Base-by-base conservation (phyloP, 2,797 vertebrate species). In the Danio aesculapii region DNA sequence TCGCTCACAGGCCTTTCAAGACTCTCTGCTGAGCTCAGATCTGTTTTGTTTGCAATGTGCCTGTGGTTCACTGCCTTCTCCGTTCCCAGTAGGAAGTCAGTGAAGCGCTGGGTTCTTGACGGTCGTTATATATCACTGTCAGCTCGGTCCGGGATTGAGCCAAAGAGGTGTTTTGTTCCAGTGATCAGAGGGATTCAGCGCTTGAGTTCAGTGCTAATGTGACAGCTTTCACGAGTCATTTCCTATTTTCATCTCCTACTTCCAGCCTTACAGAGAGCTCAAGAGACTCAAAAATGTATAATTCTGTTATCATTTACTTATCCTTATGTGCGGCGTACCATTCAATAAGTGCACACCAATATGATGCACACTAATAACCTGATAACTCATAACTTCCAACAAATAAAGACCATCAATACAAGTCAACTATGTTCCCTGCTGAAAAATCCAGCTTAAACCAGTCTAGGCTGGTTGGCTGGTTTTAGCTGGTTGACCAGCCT, bases 171-270 rank as follows among this genome's bases (percentile, higher is more conserved):
- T 83, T 81, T 86, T 62, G 72, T 86, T 71, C 81, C 75, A 57
- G 46, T 86, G 83, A 84, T 84, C 72, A 69, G 74, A 82, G 49
- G 75, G 75, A 62, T 66, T 73, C 74, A 69, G 30, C n/a, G 14
- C 43, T 43, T 46, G 72, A 66, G 74, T 81, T 81, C 21, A 77
- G 39, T 43, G 46, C 81, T 80, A 82, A 86, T 77, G 75, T 82
- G 84, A 57, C 81, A 84, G 84, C 50, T 78, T 80, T 84, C 47
- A 81, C 68, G 75, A 59, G 73, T 81, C 64, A 82, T 83, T 75
- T 80, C 39, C 61, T 39, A 21, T 44, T 10, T 69, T 43, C 63
- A 21, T 47, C 58, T 71, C 6, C 8, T 19, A 3, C 70, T 63
- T 46, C 9, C 8, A 70, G 17, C 8, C 64, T 59, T 50, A 50